Percentiles rank a stretch among this genome's conserved stretches.
Evolutionary conservation across 2,888 invertebrate species (phyloP).

Genomic region (Mythimna albipuncta): DNA sequence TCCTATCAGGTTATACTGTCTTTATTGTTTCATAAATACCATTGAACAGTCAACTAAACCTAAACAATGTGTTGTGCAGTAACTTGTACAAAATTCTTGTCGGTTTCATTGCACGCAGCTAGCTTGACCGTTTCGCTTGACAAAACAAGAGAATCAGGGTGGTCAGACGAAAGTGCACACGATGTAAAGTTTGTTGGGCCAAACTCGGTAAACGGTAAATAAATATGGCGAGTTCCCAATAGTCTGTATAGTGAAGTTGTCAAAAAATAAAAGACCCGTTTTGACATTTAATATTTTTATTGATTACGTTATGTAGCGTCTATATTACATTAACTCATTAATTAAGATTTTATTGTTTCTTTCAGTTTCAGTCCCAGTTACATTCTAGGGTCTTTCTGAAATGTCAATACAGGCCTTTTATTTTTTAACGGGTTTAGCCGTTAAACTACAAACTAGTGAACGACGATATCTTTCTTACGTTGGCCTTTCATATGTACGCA

Average conservation of each 20-base stretch:
- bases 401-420: too few relatives aligned
- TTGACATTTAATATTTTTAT: too few relatives aligned
- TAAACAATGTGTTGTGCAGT: conserved; percentile 15
- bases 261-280: too few relatives aligned
- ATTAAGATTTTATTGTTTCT: too few relatives aligned
- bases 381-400: too few relatives aligned
- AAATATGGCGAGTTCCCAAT: not conserved
- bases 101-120: conserved; percentile 36
- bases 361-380: too few relatives aligned
- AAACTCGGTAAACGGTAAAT: not conserved
- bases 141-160: conserved; percentile 35
- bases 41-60: not conserved
- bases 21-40: conserved; percentile 24
- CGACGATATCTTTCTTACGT: not conserved
- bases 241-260: too few relatives aligned
- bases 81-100: conserved; percentile 16
- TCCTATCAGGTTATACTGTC: too few relatives aligned
- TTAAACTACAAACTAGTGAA: not conserved
- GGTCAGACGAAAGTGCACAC: conserved; percentile 3
- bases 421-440: too few relatives aligned
- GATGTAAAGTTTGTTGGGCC: conserved; percentile 1
- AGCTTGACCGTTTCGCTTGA: conserved; percentile 55
- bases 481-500: not conserved
- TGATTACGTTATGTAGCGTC: too few relatives aligned
- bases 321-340: too few relatives aligned